Conservation (phyloP, 2,113 vertebrate species). For the Mungos mungo region DNA sequence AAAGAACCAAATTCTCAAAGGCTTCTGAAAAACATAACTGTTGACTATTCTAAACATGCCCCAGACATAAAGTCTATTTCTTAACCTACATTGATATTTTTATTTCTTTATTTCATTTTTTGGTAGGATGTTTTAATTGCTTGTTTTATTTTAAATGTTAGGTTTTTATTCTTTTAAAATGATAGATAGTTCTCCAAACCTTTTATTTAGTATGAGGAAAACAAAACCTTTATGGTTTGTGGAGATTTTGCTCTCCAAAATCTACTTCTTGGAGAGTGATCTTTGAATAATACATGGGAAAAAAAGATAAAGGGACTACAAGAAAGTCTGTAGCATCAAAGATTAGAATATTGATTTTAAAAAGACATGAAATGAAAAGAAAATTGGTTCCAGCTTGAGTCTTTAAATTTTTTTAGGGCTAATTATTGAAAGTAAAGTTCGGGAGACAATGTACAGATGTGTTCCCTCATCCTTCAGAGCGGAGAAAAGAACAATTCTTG, state of each 20-base stretch:
- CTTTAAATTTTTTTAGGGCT: background rate
- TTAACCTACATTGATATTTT: background rate
- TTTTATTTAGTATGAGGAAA: background rate
- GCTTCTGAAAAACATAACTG: background rate
- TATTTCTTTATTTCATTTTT: background rate
- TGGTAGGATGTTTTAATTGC: background rate
- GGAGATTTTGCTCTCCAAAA: background rate
- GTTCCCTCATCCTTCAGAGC: background rate
- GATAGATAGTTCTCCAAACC: background rate
- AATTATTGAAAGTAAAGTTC: constrained; percentile 36
- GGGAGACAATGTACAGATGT: background rate
- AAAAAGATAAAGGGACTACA: constrained; percentile 29
- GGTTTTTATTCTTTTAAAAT: background rate
- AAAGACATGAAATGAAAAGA: background rate
- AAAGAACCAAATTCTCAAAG: constrained; percentile 76
- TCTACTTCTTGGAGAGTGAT: background rate
- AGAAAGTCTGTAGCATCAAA: background rate
- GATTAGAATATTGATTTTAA: constrained; percentile 21
- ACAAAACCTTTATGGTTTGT: background rate
- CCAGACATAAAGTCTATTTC: background rate
- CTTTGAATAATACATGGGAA: constrained; percentile 6
- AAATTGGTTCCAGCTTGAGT: background rate
- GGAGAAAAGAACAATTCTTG: background rate
- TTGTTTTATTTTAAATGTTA: background rate
- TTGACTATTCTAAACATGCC: background rate